These are phyloP conservation scores for Tokudaia tokunoshimensis DNA, from an alignment of 2,797 vertebrate genomes.

Conservation along the genomic window DNA sequence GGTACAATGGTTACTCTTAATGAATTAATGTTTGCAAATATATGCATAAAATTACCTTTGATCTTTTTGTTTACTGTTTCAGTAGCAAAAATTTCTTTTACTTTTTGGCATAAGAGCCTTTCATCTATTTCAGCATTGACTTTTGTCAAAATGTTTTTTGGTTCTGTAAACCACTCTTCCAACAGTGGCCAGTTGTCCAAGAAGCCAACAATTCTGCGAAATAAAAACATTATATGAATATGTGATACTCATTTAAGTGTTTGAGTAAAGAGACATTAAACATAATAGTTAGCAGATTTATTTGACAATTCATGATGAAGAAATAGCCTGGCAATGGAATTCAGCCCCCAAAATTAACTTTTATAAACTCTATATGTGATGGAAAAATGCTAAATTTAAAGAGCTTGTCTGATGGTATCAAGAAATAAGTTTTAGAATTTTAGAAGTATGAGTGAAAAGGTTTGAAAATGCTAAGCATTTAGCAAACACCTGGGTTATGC, in stretches of 20 bases:
- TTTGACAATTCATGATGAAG: neutral
- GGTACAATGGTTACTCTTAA: neutral
- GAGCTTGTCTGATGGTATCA: neutral
- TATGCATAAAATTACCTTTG: slow-evolving; percentile 88
- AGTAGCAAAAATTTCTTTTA: slow-evolving; percentile 89
- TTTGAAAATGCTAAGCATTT: slow-evolving; percentile 13
- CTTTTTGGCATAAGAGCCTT: slow-evolving; percentile 86
- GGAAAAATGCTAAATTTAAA: slow-evolving; percentile 26
- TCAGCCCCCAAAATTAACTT: neutral
- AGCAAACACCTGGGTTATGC: neutral
- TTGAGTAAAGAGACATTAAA: neutral
- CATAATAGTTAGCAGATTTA: neutral
- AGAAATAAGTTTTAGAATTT: slow-evolving; percentile 37
- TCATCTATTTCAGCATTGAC: slow-evolving; percentile 91
- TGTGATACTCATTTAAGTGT: neutral
- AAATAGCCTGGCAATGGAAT: neutral
- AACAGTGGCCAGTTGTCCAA: slow-evolving; percentile 92
- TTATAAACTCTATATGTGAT: neutral
- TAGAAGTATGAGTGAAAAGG: neutral
- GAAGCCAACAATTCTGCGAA: slow-evolving; percentile 92
- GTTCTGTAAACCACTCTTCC: slow-evolving; percentile 92
- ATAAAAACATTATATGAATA: slow-evolving; percentile 54
- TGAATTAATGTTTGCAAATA: neutral
- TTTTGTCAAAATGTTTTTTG: slow-evolving; percentile 91
- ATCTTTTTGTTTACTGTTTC: slow-evolving; percentile 85